These are phyloP conservation scores for Nomada hirtipes DNA, from an alignment of 2,888 invertebrate species.

Conservation along the genomic window DNA sequence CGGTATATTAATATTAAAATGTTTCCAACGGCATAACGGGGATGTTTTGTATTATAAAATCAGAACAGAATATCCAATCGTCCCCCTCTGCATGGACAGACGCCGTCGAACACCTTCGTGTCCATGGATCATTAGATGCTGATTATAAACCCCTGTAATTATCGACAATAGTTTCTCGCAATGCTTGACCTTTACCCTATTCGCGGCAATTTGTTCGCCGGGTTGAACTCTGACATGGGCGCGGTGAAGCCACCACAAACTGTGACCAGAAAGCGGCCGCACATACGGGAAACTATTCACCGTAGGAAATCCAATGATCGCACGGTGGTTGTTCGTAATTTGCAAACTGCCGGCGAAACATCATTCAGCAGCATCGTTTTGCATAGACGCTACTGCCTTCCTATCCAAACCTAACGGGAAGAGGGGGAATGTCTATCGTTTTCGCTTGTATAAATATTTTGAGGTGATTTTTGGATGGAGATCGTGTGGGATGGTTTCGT, in stretches of 20 bases:
- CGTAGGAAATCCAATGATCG: constrained; percentile 70
- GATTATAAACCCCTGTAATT: constrained; percentile 74
- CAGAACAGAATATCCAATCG: constrained; percentile 7
- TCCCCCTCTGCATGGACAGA: constrained; percentile 32
- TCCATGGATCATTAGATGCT: constrained; percentile 63
- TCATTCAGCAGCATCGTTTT: background rate
- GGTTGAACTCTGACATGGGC: constrained; percentile 78
- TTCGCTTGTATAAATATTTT: background rate
- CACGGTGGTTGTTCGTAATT: constrained; percentile 61
- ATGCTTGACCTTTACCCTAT: constrained; percentile 64
- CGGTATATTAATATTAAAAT: too few relatives aligned
- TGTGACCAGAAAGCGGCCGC: constrained; percentile 70
- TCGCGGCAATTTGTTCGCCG: constrained; percentile 74
- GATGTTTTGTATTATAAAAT: too few relatives aligned
- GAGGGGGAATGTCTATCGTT: background rate
- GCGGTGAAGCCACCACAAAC: constrained; percentile 71
- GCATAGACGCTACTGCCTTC: background rate
- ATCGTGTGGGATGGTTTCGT: too few relatives aligned
- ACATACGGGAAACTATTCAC: constrained; percentile 70
- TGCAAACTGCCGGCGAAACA: constrained; percentile 49
- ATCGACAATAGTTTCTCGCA: constrained; percentile 73
- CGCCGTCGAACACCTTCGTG: constrained; percentile 42
- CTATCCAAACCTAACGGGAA: background rate
- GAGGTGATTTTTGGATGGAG: background rate
- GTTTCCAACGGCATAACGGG: too few relatives aligned